Evolutionary conservation across 2,888 invertebrate species (phyloP).

Genomic region (Noctua janthe): DNA sequence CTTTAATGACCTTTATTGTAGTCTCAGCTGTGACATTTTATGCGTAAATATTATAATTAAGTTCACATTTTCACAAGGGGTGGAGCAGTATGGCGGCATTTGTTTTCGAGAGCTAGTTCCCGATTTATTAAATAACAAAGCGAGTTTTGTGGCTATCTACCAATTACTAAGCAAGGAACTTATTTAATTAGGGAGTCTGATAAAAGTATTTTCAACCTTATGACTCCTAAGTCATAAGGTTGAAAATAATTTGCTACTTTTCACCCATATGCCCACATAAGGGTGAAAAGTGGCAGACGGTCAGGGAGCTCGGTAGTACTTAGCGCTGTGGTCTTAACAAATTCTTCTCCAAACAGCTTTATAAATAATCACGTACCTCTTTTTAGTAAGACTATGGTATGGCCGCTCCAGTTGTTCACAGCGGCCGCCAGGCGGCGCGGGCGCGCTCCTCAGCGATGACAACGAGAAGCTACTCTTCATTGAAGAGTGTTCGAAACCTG

Average conservation of each 20-base stretch:
- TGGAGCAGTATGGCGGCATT: neutral
- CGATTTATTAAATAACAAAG: neutral
- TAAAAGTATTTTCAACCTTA: neutral
- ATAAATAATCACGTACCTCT: slow-evolving; percentile 85
- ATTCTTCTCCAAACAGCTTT: neutral
- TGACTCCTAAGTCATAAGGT: too few species aligned
- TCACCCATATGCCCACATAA: too few species aligned
- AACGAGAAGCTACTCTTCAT: slow-evolving; percentile 95
- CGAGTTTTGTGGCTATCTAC: too few species aligned
- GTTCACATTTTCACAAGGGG: neutral
- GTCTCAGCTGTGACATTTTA: neutral
- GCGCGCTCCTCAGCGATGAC: slow-evolving; percentile 93
- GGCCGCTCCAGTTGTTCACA: slow-evolving; percentile 92
- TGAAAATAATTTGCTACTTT: too few species aligned
- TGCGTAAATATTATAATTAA: neutral
- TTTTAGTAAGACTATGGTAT: slow-evolving; percentile 95
- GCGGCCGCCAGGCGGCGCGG: slow-evolving; percentile 88
- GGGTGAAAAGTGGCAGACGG: too few species aligned
- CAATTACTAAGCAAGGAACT: neutral
- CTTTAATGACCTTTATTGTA: neutral
- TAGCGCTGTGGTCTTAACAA: neutral
- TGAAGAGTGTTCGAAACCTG: slow-evolving; percentile 92
- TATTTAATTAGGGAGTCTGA: neutral
- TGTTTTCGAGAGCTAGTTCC: neutral
- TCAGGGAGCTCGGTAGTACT: too few species aligned